Evolutionary conservation across 2,113 vertebrate genomes (phyloP), one percentile per base, ranked within the genome.

Genomic region (Cyanoderma ruficeps): DNA sequence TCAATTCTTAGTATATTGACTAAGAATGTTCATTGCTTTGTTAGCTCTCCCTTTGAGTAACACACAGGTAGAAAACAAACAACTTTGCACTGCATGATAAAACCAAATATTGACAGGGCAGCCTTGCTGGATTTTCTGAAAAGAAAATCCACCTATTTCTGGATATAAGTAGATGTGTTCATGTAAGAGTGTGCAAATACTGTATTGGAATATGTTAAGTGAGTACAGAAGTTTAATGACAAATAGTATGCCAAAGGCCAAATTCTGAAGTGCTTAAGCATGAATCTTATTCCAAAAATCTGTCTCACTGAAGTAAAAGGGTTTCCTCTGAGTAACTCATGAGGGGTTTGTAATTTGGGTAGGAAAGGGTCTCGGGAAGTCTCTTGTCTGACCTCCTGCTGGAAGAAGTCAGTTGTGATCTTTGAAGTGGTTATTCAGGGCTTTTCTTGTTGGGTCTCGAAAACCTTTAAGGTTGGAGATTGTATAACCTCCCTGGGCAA

Each of bases 51-150:
- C 41, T 47, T 92, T 75, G 75, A 71, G 63, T 75, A 90, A 21
- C 23, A 28, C 9, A 27, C 41, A 57, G 72, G 49, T 60, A 59
- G 82, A 77, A 96, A 91, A 83, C 68, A 69, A 80, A 33, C 30
- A 79, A 7, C 65, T 75, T 78, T 65, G 49, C 44, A 42, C 31
- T 10, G 25, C 80, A 44, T 0, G 0, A 56, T 75, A 77, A 86
- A 93, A 55, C 24, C 76, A 81, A 90, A 87, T 96, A 87, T 87
- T 84, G 60, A 53, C 72, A 78, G 76, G 70, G 46, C n/a, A 89
- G 37, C 44, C 53, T 37, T 44, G 39, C 7, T 72, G 64, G 59
- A 9, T 78, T 76, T 93, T 86, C 83, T 94, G 30, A 30, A 14
- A 44, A 25, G 21, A 50, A 86, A 68, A 68, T 60, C 11, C 11